These are phyloP conservation scores for Brachionus koreanus DNA, from an alignment of 1,140 invertebrate genomes.

Conservation along the genomic window DNA sequence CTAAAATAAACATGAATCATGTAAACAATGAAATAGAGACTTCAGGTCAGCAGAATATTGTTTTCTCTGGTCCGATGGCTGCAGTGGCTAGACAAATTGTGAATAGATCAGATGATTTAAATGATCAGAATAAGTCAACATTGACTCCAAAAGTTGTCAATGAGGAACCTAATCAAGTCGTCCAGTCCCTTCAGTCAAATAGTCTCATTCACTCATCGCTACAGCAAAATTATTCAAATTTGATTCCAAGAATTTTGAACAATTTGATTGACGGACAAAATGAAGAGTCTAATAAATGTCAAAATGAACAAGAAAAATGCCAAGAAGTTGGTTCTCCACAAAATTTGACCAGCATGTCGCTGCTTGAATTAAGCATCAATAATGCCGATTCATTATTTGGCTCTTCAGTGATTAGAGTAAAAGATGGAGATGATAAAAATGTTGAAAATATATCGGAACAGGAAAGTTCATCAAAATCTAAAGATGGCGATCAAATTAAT, in stretches of 20 bases:
- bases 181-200: background rate
- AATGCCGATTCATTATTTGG: conserved; percentile 25
- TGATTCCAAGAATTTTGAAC: conserved; percentile 20
- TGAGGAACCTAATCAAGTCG: background rate
- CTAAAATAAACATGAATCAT: conserved; percentile 9
- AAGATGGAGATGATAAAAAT: background rate
- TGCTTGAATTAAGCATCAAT: conserved; percentile 6
- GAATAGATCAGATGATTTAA: background rate
- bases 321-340: conserved; percentile 22
- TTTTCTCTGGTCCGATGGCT: conserved; percentile 38
- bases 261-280: conserved; percentile 17
- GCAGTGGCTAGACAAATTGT: conserved; percentile 41
- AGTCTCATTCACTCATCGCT: background rate
- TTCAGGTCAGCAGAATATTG: conserved; percentile 1
- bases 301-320: background rate
- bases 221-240: conserved; percentile 4
- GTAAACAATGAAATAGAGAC: background rate
- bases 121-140: background rate
- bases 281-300: background rate
- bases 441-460: background rate
- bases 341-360: conserved; percentile 29
- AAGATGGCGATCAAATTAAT: background rate
- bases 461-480: background rate
- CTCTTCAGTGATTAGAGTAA: background rate
- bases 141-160: background rate